phyloP scores from a whole-genome alignment of 2,888 invertebrate genomes.

The Ochropleura plecta region DNA sequence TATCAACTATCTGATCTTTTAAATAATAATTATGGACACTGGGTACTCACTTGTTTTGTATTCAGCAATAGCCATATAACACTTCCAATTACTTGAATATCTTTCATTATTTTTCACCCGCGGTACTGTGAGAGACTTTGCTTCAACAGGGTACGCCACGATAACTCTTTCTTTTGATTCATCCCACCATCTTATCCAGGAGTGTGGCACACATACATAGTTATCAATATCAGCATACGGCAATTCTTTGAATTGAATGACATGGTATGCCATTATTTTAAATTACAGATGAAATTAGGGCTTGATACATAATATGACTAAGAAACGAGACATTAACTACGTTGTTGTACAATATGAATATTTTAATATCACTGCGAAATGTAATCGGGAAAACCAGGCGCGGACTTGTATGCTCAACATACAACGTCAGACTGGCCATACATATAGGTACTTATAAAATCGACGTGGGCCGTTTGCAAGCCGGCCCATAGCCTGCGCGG shows the following conservation, averaged over 20 bases:
- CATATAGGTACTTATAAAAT: no score
- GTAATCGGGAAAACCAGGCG: neutral
- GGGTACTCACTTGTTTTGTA: neutral
- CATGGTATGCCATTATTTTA: neutral
- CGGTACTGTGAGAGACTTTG: neutral
- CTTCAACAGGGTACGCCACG: neutral
- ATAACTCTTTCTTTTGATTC: neutral
- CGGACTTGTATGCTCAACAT: no score
- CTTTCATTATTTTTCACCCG: neutral
- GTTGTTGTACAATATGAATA: neutral
- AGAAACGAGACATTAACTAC: neutral
- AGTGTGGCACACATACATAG: neutral
- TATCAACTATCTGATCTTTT: neutral
- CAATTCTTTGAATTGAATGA: neutral
- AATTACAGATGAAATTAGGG: no score
- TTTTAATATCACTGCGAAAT: neutral
- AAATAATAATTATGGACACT: neutral
- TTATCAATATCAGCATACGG: slow-evolving; percentile 1
- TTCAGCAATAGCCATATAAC: neutral
- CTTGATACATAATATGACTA: neutral
- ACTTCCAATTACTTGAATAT: neutral
- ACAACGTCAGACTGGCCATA: no score
- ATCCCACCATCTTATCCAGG: slow-evolving; percentile 1
- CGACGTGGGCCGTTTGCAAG: no score
- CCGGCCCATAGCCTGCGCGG: no score